Conservation (phyloP, 2,113 vertebrate genomes). For the Archocentrus centrarchus region DNA sequence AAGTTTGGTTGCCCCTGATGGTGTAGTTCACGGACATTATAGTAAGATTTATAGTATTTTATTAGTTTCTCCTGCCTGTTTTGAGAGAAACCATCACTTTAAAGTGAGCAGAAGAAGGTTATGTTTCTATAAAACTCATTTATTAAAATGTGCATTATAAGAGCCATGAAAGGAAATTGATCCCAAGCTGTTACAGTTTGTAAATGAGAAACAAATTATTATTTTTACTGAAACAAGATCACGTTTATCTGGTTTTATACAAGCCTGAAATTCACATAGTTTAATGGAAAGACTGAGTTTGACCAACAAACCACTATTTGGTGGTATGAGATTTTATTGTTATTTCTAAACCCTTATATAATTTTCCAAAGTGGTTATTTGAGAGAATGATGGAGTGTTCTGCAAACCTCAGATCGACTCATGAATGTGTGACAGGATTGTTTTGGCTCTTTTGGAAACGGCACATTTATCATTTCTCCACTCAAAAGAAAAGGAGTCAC, state of each 20-base stretch:
- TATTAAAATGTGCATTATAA: neutral
- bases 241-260: neutral
- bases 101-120: neutral
- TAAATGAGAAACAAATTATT: neutral
- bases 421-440: neutral
- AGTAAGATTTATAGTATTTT: neutral
- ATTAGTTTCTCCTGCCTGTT: neutral
- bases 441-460: neutral
- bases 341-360: neutral
- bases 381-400: neutral
- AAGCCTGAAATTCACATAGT: neutral
- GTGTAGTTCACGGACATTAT: neutral
- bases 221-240: neutral
- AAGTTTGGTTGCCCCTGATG: neutral
- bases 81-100: neutral
- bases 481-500: neutral
- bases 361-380: neutral
- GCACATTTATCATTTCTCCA: neutral
- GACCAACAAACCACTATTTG: neutral
- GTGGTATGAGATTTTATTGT: neutral
- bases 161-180: too few species aligned
- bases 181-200: too few species aligned
- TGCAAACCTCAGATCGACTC: neutral
- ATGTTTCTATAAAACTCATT: neutral
- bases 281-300: neutral